Percentiles rank a stretch among this genome's conserved stretches.
These are phyloP conservation scores for Tachuris rubrigastra DNA, from an alignment of 2,113 vertebrate species.

Conservation along the genomic window DNA sequence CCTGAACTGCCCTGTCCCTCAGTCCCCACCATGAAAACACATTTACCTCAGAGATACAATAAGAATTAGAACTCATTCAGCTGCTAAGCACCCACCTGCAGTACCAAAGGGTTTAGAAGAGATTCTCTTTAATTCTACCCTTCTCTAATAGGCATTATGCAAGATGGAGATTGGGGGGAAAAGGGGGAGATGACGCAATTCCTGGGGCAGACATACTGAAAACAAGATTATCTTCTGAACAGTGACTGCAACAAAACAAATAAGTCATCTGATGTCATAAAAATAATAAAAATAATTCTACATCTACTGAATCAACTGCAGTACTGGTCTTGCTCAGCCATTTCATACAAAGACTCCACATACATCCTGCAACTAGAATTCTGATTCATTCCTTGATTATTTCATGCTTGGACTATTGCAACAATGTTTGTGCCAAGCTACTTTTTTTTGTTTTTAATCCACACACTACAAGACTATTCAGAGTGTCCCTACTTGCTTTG, in stretches of 20 bases:
- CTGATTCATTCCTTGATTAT: slow-evolving; percentile 14
- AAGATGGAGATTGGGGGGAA: neutral
- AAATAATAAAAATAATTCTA: slow-evolving; percentile 8
- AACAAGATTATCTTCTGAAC: neutral
- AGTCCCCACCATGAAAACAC: neutral
- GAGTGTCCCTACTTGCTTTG: neutral
- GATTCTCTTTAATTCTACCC: neutral
- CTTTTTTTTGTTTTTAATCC: neutral
- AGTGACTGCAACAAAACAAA: neutral
- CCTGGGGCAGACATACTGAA: neutral
- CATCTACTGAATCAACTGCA: neutral
- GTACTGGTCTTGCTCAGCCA: neutral
- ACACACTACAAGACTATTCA: neutral
- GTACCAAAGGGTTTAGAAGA: neutral
- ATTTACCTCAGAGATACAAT: neutral
- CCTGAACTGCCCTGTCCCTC: neutral
- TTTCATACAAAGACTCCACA: neutral
- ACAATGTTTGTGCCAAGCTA: neutral
- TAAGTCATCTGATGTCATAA: neutral
- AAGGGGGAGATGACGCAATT: neutral
- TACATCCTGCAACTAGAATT: neutral
- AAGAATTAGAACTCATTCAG: neutral
- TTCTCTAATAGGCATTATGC: neutral
- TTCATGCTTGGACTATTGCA: slow-evolving; percentile 1
- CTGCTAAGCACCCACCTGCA: neutral